phyloP scores from a whole-genome alignment of 1,140 invertebrate species.

The Eubasilissa regina region DNA sequence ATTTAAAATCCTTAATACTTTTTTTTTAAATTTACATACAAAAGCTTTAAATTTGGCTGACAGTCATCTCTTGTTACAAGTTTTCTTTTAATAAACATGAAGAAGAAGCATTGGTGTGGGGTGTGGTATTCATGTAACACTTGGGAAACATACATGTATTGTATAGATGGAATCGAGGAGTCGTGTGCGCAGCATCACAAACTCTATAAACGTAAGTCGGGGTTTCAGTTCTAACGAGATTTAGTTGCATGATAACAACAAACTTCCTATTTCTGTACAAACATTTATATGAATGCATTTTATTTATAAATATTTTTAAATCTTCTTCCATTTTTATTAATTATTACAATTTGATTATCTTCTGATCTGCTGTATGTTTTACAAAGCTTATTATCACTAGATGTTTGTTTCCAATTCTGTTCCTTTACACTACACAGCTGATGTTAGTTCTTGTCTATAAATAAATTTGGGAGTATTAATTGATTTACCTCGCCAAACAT shows the following conservation, averaged over 20 bases:
- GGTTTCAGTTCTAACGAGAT: slow-evolving; percentile 73
- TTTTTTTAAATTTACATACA: too few relatives aligned
- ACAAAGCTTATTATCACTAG: slow-evolving; percentile 11
- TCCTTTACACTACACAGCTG: neutral
- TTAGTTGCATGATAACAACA: slow-evolving; percentile 70
- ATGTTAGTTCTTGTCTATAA: neutral
- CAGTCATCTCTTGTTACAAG: too few relatives aligned
- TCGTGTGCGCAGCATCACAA: too few relatives aligned
- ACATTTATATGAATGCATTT: slow-evolving; percentile 40
- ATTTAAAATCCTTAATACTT: too few relatives aligned
- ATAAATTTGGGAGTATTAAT: slow-evolving; percentile 14
- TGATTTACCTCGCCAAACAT: neutral
- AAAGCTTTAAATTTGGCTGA: too few relatives aligned
- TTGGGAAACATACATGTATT: too few relatives aligned
- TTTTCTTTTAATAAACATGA: too few relatives aligned
- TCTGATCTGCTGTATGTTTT: neutral
- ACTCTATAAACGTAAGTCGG: neutral
- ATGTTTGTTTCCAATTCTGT: neutral
- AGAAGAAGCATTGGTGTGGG: too few relatives aligned
- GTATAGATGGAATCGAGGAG: too few relatives aligned
- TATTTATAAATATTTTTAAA: slow-evolving; percentile 26
- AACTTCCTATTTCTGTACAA: slow-evolving; percentile 45
- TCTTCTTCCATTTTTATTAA: slow-evolving; percentile 13
- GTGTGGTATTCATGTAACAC: too few relatives aligned
- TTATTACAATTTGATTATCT: slow-evolving; percentile 5